Conservation (phyloP, 1,140 invertebrate genomes). For the Adelges cooleyi region DNA sequence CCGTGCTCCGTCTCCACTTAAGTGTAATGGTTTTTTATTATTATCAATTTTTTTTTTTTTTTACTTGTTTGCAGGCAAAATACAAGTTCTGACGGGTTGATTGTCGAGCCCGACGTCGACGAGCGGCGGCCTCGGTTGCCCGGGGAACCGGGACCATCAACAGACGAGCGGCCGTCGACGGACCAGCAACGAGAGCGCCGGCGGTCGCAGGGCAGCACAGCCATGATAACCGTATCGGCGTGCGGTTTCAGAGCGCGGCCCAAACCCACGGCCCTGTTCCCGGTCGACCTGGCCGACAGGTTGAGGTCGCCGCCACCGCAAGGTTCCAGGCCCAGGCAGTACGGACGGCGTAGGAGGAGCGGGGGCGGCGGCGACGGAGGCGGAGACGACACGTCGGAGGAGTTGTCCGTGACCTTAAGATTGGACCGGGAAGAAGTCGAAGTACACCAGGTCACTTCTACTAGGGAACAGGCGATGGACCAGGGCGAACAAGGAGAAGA, state of each 20-base stretch:
- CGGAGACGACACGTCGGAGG: background rate
- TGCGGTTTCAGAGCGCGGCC: background rate
- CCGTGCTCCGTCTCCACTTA: too few relatives aligned
- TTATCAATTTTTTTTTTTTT: too few relatives aligned
- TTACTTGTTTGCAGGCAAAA: too few relatives aligned
- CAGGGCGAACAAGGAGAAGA: background rate
- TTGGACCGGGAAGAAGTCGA: too few relatives aligned
- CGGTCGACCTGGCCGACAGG: background rate
- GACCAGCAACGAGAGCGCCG: background rate
- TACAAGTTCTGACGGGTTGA: background rate
- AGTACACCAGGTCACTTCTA: too few relatives aligned
- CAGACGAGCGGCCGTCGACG: constrained; percentile 1
- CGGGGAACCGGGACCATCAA: constrained; percentile 23
- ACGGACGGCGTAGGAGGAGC: background rate
- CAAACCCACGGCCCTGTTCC: background rate
- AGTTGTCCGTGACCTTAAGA: background rate
- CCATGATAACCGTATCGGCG: constrained; percentile 18
- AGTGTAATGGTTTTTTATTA: too few relatives aligned
- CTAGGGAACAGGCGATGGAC: background rate
- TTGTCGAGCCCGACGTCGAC: background rate
- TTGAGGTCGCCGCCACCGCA: background rate
- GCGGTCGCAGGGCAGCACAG: background rate
- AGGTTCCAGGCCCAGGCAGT: background rate
- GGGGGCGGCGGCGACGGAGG: background rate
- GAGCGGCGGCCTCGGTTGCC: background rate